phyloP scores from a whole-genome alignment of 2,888 invertebrate species.

The Megaustenia siamemsis region DNA sequence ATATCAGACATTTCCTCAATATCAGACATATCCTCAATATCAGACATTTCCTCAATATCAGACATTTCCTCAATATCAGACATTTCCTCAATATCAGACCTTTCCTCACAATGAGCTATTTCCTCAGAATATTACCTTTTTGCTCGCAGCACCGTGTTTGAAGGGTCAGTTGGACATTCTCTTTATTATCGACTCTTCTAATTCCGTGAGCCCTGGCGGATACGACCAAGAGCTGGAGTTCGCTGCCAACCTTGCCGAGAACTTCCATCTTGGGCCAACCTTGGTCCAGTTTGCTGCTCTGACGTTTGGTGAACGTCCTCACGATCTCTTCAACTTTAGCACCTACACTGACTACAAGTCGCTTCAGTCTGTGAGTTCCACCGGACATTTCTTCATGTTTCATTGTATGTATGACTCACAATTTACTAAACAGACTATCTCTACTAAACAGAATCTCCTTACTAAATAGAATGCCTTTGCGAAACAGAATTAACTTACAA shows the following conservation, averaged over 20 bases:
- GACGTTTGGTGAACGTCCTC: not conserved
- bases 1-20: no score
- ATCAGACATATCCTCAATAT: no score
- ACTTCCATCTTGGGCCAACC: not conserved
- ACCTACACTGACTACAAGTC: not conserved
- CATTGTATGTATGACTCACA: no score
- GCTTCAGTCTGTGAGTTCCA: slow-evolving; percentile 2
- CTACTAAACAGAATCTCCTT: no score
- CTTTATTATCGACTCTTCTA: not conserved
- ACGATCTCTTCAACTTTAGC: not conserved
- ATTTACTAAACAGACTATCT: no score
- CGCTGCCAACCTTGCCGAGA: slow-evolving; percentile 11
- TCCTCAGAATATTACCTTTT: not conserved
- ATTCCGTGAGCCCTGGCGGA: not conserved
- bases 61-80: no score
- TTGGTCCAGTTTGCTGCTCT: not conserved
- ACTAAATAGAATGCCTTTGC: no score
- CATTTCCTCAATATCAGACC: no score
- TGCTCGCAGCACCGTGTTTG: not conserved
- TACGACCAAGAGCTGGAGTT: not conserved
- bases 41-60: no score
- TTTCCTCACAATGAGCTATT: no score
- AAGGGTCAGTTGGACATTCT: slow-evolving; percentile 4
- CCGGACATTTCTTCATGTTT: no score
- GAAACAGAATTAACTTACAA: no score